Percentiles rank a stretch among this genome's conserved stretches.
phyloP scores from a whole-genome alignment of 2,797 vertebrate species.

The Ctenosaura bakeri region DNA sequence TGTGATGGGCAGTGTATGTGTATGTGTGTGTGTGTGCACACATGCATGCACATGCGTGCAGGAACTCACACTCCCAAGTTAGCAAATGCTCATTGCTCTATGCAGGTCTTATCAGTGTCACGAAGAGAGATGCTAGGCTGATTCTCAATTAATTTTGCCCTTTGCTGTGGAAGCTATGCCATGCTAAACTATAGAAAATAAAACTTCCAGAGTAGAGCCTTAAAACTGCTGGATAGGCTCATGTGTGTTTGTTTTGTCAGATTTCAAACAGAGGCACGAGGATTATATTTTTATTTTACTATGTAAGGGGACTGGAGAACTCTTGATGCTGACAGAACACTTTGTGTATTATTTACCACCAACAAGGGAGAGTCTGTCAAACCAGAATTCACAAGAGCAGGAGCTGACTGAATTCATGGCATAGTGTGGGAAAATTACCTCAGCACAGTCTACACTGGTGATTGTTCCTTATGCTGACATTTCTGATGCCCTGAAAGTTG shows the following conservation, averaged over 20 bases:
- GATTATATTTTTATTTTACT: conserved; percentile 77
- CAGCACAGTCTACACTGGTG: conserved; percentile 74
- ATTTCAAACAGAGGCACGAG: conserved; percentile 69
- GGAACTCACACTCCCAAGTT: not conserved
- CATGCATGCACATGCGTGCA: not conserved
- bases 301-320: conserved; percentile 61
- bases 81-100: not conserved
- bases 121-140: not conserved
- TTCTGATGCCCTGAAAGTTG: conserved; percentile 80
- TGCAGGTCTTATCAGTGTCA: not conserved
- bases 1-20: not conserved
- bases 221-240: conserved; percentile 60
- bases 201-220: conserved; percentile 61
- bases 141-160: not conserved
- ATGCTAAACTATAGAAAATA: conserved; percentile 43
- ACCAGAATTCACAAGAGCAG: conserved; percentile 69
- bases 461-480: conserved; percentile 79
- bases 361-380: conserved; percentile 71
- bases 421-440: conserved; percentile 77
- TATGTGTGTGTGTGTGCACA: no score
- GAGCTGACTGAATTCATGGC: conserved; percentile 71
- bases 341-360: conserved; percentile 78
- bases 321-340: conserved; percentile 75
- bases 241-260: conserved; percentile 55
- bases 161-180: not conserved